Percentiles rank a stretch among this genome's conserved stretches.
Evolutionary conservation across 1,140 invertebrate species (phyloP).

Genomic region (Phocides pigmalion): DNA sequence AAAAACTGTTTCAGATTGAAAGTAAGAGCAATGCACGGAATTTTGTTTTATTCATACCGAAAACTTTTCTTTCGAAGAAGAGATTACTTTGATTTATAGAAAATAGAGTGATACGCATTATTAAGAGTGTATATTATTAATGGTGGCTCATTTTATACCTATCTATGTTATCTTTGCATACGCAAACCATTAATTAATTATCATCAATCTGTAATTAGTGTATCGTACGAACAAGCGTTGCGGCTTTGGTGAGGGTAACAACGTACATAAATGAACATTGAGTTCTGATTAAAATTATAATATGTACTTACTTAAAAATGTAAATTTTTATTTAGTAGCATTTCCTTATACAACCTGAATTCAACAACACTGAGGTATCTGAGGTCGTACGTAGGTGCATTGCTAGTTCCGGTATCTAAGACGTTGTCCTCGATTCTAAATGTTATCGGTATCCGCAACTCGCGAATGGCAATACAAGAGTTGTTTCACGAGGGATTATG

Average conservation of each 20-base stretch:
- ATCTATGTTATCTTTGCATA: slow-evolving; percentile 4
- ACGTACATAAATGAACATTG: not conserved
- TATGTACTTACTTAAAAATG: no score
- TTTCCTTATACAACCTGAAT: no score
- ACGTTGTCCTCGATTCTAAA: no score
- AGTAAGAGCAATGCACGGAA: slow-evolving; percentile 6
- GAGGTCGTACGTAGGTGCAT: no score
- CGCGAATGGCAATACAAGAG: no score
- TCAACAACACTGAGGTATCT: no score
- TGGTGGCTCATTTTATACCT: not conserved
- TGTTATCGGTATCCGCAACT: no score
- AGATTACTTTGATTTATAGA: not conserved
- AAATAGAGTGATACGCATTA: not conserved
- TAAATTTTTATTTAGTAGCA: no score
- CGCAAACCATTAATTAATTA: slow-evolving; percentile 5
- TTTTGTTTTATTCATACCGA: slow-evolving; percentile 21
- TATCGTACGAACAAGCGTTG: slow-evolving; percentile 2
- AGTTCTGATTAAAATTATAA: no score
- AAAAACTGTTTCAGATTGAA: slow-evolving; percentile 31
- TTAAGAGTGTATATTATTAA: not conserved
- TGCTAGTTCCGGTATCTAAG: no score
- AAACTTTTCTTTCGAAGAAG: slow-evolving; percentile 9
- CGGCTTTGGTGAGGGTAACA: slow-evolving; percentile 1
- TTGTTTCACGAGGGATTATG: no score
- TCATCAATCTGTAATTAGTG: slow-evolving; percentile 7